phyloP scores from a whole-genome alignment of 2,797 vertebrate species.

The Poeciliopsis presidionis region DNA sequence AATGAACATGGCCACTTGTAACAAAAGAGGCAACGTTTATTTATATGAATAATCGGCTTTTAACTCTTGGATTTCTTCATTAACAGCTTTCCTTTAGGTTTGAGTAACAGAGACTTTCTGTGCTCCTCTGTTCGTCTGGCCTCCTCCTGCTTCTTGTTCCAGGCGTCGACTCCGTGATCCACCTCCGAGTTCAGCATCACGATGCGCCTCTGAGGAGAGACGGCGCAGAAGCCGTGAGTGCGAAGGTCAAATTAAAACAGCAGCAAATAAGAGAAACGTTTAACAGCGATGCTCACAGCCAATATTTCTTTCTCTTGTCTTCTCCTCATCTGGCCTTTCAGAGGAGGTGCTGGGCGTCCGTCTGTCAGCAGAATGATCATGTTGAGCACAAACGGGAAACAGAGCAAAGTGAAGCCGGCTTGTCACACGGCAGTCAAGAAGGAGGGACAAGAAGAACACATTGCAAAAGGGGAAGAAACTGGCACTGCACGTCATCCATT shows the following conservation, averaged over 20 bases:
- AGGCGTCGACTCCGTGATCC: slow-evolving; percentile 74
- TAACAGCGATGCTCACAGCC: slow-evolving; percentile 76
- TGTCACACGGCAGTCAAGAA: neutral
- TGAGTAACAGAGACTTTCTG: slow-evolving; percentile 74
- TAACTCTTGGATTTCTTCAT: slow-evolving; percentile 54
- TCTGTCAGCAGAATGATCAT: slow-evolving; percentile 69
- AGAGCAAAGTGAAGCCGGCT: neutral
- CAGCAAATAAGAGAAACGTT: neutral
- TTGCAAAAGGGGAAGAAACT: neutral
- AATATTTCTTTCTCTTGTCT: slow-evolving; percentile 78
- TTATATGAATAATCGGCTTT: slow-evolving; percentile 7
- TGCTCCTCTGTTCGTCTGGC: slow-evolving; percentile 54
- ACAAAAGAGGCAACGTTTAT: slow-evolving; percentile 42
- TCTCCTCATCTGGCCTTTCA: slow-evolving; percentile 85
- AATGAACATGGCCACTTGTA: neutral
- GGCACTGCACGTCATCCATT: too few relatives aligned
- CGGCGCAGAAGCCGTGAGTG: neutral
- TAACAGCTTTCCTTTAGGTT: slow-evolving; percentile 79
- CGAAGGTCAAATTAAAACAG: neutral
- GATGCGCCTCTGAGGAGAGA: slow-evolving; percentile 72
- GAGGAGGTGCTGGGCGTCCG: slow-evolving; percentile 83
- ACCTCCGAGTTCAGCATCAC: slow-evolving; percentile 78
- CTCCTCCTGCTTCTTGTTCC: slow-evolving; percentile 58
- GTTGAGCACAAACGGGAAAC: neutral
- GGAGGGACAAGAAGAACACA: neutral